phyloP scores from a whole-genome alignment of 2,888 invertebrate species.

The Andrena fulva region DNA sequence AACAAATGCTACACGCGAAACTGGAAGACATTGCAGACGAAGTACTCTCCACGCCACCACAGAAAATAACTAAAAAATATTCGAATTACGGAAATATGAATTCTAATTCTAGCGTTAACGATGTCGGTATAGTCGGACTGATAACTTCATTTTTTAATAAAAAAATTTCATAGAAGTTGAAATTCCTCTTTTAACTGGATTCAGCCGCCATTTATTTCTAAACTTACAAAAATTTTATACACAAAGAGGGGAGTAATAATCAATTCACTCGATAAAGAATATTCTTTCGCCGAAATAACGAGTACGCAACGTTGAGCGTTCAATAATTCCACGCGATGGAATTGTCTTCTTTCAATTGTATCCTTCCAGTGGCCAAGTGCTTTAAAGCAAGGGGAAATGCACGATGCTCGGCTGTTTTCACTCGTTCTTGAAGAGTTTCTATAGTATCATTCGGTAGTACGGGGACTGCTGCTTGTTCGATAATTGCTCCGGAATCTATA shows the following conservation, averaged over 20 bases:
- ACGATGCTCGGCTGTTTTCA: slow-evolving; percentile 93
- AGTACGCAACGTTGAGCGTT: slow-evolving; percentile 33
- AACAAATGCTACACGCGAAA: slow-evolving; percentile 91
- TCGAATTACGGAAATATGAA: slow-evolving; percentile 63
- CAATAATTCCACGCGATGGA: slow-evolving; percentile 85
- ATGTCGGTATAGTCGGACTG: slow-evolving; percentile 25
- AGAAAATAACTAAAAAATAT: slow-evolving; percentile 80
- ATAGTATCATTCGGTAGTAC: slow-evolving; percentile 91
- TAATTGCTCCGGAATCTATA: slow-evolving; percentile 96
- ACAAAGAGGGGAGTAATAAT: background rate
- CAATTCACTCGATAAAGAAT: slow-evolving; percentile 23
- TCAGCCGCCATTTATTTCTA: background rate
- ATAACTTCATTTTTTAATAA: slow-evolving; percentile 50
- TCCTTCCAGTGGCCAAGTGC: slow-evolving; percentile 89
- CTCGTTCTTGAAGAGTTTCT: slow-evolving; percentile 90
- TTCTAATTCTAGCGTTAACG: background rate
- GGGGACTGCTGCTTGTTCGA: slow-evolving; percentile 94
- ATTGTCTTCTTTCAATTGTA: slow-evolving; percentile 86
- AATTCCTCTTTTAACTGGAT: background rate
- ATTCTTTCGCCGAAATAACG: slow-evolving; percentile 25
- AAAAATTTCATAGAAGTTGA: slow-evolving; percentile 37
- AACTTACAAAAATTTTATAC: background rate
- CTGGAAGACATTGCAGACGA: slow-evolving; percentile 88
- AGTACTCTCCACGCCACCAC: slow-evolving; percentile 83
- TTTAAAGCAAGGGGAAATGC: slow-evolving; percentile 94